These are phyloP conservation scores for Holcopasites calliopsidis DNA, from an alignment of 1,140 invertebrate species.

Conservation along the genomic window DNA sequence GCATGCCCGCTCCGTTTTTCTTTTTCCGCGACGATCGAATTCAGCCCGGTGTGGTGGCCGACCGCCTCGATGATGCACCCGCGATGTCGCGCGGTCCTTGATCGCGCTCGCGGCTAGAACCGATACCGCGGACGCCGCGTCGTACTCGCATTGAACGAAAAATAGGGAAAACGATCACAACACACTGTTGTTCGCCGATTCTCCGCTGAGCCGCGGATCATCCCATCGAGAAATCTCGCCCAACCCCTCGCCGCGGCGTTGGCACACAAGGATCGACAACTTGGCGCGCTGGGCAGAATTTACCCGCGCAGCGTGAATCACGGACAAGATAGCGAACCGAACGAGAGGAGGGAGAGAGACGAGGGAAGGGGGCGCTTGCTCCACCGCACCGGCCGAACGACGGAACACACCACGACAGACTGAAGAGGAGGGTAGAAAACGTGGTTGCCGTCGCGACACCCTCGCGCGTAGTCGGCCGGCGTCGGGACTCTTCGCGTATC, in stretches of 20 bases:
- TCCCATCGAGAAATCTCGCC: conserved; percentile 11
- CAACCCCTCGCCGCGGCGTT: conserved; percentile 9
- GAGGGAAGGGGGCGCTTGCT: conserved; percentile 45
- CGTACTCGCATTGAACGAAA: background rate
- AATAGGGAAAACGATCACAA: background rate
- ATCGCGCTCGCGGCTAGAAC: background rate
- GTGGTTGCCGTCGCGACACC: conserved; percentile 77
- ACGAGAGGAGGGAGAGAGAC: conserved; percentile 38
- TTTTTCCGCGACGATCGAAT: conserved; percentile 2
- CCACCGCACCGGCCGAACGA: conserved; percentile 48
- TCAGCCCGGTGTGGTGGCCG: background rate
- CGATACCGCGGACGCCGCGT: background rate
- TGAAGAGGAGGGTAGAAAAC: conserved; percentile 77
- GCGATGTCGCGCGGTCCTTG: background rate
- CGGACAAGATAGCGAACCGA: too few relatives aligned
- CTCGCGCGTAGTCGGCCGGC: conserved; percentile 68
- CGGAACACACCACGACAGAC: conserved; percentile 72
- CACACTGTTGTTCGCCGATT: conserved; percentile 36
- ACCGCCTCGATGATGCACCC: background rate
- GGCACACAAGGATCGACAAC: background rate
- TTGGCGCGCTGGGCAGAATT: background rate
- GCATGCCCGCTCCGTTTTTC: conserved; percentile 9
- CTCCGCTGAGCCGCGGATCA: background rate
- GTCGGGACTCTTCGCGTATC: conserved; percentile 41
- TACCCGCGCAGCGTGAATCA: conserved; percentile 10